Evolutionary conservation across 2,797 vertebrate species (phyloP).

Genomic region (Bryconaethiops microstoma): DNA sequence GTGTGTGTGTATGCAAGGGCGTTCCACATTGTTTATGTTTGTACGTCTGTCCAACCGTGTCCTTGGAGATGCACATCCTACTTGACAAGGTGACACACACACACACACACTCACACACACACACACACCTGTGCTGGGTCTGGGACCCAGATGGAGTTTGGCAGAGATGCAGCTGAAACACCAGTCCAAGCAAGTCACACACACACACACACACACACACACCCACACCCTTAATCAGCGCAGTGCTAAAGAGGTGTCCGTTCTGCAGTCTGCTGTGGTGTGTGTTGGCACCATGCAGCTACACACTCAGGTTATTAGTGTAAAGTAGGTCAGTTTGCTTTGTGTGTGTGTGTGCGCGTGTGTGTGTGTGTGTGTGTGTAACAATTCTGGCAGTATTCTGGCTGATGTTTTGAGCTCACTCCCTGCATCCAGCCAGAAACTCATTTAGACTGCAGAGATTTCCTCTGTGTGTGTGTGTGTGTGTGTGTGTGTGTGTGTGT

Average conservation of each 20-base stretch:
- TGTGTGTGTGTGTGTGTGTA: slow-evolving; percentile 43
- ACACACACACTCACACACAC: slow-evolving; percentile 60
- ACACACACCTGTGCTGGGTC: slow-evolving; percentile 66
- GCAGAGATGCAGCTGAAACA: slow-evolving; percentile 68
- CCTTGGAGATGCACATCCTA: slow-evolving; percentile 64
- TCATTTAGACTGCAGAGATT: slow-evolving; percentile 51
- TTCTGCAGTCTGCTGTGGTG: slow-evolving; percentile 31
- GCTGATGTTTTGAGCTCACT: slow-evolving; percentile 4
- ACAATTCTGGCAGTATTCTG: slow-evolving; percentile 31
- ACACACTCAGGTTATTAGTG: slow-evolving; percentile 25
- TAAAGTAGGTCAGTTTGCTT: slow-evolving; percentile 33
- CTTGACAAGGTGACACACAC: slow-evolving; percentile 69
- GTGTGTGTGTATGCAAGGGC: neutral
- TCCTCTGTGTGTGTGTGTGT: too few relatives aligned
- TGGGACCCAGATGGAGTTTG: slow-evolving; percentile 74
- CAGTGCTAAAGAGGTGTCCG: slow-evolving; percentile 39
- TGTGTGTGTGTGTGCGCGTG: slow-evolving; percentile 44
- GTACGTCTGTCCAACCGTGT: slow-evolving; percentile 48
- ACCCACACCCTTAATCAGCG: slow-evolving; percentile 32
- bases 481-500: too few relatives aligned
- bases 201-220: slow-evolving; percentile 30
- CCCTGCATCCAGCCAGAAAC: slow-evolving; percentile 31
- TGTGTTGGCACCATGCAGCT: slow-evolving; percentile 7
- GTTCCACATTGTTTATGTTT: slow-evolving; percentile 35
- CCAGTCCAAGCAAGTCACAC: slow-evolving; percentile 29